A percentile compares a stretch with the other conserved stretches of the same genome.
Conservation (phyloP, 2,888 invertebrate species). For the Agonopterix subpropinquella region DNA sequence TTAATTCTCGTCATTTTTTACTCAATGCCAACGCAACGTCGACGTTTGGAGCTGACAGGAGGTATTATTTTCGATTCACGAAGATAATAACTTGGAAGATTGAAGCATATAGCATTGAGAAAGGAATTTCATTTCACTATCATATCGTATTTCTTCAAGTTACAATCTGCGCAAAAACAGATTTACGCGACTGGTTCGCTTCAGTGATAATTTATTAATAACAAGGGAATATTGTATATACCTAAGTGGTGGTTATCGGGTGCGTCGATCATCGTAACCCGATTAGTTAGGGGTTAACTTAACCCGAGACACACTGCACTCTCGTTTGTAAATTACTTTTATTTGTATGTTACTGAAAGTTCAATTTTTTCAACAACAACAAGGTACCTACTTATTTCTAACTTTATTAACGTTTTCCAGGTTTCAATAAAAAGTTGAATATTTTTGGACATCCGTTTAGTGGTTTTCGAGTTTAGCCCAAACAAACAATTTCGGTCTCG, state of each 20-base stretch:
- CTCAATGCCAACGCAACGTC: constrained; percentile 21
- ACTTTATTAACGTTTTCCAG: too few relatives aligned
- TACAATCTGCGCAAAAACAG: neutral
- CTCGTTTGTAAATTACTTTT: neutral
- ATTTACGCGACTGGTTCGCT: constrained; percentile 1
- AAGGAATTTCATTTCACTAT: constrained; percentile 27
- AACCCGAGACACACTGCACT: constrained; percentile 1
- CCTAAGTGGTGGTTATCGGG: neutral
- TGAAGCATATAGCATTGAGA: constrained; percentile 25
- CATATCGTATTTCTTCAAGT: constrained; percentile 7
- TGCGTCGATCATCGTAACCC: constrained; percentile 2
- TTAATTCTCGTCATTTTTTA: constrained; percentile 41
- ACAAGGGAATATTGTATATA: too few relatives aligned
- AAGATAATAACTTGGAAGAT: constrained; percentile 18
- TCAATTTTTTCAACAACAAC: too few relatives aligned
- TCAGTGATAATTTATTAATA: neutral
- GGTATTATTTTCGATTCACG: neutral
- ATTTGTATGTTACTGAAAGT: neutral
- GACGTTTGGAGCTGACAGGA: constrained; percentile 17
- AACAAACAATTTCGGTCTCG: too few relatives aligned
- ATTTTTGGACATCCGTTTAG: too few relatives aligned
- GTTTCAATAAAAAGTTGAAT: too few relatives aligned
- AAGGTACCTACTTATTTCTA: too few relatives aligned
- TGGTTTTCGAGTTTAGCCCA: too few relatives aligned
- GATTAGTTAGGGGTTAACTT: constrained; percentile 1